These are phyloP conservation scores for Puma concolor DNA, from an alignment of 2,113 vertebrate species.

Conservation along the genomic window DNA sequence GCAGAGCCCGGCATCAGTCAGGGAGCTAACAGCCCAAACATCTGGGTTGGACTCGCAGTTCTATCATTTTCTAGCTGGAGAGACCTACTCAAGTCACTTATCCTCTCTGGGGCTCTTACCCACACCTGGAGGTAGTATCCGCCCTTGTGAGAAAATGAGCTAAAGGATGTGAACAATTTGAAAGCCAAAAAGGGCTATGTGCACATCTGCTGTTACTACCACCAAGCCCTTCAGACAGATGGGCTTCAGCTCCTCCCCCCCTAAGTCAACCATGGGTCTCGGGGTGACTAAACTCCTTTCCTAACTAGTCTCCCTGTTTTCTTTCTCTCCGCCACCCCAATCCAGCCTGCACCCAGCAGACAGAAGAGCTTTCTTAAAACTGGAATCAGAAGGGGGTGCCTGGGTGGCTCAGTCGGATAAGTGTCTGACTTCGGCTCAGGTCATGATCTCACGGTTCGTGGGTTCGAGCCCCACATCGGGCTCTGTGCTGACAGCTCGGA, in stretches of 20 bases:
- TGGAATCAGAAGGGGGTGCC: neutral
- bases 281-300: neutral
- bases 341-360: neutral
- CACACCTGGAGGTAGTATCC: neutral
- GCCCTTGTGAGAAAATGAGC: constrained; percentile 24
- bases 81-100: neutral
- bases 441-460: no score
- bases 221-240: neutral
- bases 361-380: neutral
- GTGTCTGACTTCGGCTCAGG: no score
- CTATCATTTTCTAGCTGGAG: neutral
- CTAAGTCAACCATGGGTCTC: neutral
- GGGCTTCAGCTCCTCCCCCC: neutral
- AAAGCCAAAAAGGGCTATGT: neutral
- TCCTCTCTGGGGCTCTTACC: neutral
- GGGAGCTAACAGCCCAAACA: neutral
- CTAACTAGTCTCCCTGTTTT: neutral
- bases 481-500: no score
- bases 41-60: neutral
- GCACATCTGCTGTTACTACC: neutral
- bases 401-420: no score
- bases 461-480: no score
- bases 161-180: neutral
- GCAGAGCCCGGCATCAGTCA: neutral
- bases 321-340: neutral